phyloP scores from a whole-genome alignment of 2,888 invertebrate species.

The Cheilosia vulpina region DNA sequence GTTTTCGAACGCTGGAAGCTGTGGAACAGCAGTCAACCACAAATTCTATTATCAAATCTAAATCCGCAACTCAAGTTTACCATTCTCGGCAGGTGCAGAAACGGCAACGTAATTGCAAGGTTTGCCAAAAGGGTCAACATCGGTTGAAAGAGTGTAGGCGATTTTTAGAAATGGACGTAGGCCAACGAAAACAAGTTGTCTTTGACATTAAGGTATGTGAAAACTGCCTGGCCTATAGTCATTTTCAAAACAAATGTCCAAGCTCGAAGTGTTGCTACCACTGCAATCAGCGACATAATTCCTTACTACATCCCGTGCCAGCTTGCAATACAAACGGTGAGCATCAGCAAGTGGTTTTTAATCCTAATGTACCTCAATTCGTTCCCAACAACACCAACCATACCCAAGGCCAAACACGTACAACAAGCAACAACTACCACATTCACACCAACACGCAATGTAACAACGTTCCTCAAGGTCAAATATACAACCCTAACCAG shows the following conservation, averaged over 20 bases:
- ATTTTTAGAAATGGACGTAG: slow-evolving; percentile 3
- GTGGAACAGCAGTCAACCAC: neutral
- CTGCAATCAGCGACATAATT: too few species aligned
- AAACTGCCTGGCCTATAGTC: slow-evolving; percentile 2
- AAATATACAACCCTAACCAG: neutral
- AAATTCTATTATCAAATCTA: neutral
- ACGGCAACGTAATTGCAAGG: neutral
- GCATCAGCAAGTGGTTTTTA: too few species aligned
- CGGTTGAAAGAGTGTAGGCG: neutral
- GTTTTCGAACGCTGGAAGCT: neutral
- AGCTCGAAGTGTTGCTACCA: slow-evolving; percentile 6
- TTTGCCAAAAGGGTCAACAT: neutral
- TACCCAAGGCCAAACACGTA: neutral
- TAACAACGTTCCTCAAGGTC: neutral
- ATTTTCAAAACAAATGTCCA: neutral
- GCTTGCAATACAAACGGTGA: too few species aligned
- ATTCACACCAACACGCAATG: too few species aligned
- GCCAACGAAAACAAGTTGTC: neutral
- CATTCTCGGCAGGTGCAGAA: neutral
- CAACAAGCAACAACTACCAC: neutral
- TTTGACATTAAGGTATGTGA: neutral
- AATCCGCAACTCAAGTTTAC: neutral
- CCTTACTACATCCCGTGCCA: too few species aligned
- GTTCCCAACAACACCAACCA: neutral
- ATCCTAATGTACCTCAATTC: neutral